Evolutionary conservation across 2,113 vertebrate species (phyloP).

Genomic region (Cephalopholis sonnerati): DNA sequence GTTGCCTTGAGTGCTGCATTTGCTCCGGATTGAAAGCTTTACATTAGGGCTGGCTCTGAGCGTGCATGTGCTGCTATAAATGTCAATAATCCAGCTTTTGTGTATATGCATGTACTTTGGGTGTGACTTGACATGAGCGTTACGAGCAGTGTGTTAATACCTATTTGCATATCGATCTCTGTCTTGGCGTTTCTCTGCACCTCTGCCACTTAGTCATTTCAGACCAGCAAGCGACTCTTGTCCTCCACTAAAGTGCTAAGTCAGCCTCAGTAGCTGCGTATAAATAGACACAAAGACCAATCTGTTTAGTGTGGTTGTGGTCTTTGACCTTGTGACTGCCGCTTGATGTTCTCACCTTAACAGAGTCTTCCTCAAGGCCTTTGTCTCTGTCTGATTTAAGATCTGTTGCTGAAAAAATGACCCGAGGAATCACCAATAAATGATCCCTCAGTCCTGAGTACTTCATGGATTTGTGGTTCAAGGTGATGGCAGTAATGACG

Average conservation of each 20-base stretch:
- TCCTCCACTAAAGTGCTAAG: slow-evolving; percentile 43
- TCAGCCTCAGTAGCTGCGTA: slow-evolving; percentile 44
- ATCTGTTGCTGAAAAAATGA: not conserved
- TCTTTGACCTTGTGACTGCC: slow-evolving; percentile 58
- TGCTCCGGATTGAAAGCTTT: slow-evolving; percentile 45
- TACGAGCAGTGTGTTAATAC: slow-evolving; percentile 34
- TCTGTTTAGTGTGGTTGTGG: slow-evolving; percentile 50
- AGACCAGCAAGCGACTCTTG: slow-evolving; percentile 8
- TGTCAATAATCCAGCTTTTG: slow-evolving; percentile 33
- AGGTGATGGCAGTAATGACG: slow-evolving; percentile 12
- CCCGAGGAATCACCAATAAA: not conserved
- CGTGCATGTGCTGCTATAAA: slow-evolving; percentile 19
- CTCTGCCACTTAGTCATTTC: slow-evolving; percentile 18
- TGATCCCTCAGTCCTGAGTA: not conserved
- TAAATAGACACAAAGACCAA: slow-evolving; percentile 65
- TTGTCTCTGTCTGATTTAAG: slow-evolving; percentile 17
- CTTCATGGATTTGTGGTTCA: slow-evolving; percentile 35
- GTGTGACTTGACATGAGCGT: slow-evolving; percentile 28
- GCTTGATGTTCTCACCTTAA: slow-evolving; percentile 47
- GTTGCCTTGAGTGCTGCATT: slow-evolving; percentile 31
- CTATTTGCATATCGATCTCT: slow-evolving; percentile 37
- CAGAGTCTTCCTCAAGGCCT: slow-evolving; percentile 12
- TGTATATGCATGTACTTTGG: not conserved
- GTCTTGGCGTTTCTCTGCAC: slow-evolving; percentile 2
- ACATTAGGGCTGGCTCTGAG: slow-evolving; percentile 12